phyloP scores from a whole-genome alignment of 2,888 invertebrate species.

The Macrosiphum euphorbiae region DNA sequence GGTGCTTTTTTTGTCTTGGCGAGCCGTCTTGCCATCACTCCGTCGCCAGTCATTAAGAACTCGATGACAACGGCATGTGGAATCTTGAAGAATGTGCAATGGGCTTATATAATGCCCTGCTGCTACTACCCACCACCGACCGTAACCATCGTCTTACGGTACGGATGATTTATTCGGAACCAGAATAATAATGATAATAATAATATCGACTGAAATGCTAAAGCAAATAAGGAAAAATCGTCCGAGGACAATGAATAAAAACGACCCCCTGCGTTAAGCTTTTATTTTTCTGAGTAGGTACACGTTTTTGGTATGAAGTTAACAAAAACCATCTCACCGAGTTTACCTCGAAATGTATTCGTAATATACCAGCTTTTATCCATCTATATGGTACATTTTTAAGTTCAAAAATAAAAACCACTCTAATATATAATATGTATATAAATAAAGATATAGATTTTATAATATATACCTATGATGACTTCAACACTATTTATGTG shows the following conservation, averaged over 20 bases:
- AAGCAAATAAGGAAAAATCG: constrained; percentile 50
- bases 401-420: background rate
- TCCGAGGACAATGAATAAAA: constrained; percentile 38
- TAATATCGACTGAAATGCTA: constrained; percentile 53
- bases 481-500: background rate
- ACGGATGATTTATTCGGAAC: constrained; percentile 57
- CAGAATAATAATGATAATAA: constrained; percentile 38
- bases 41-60: constrained; percentile 55
- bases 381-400: background rate
- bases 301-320: background rate
- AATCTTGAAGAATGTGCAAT: constrained; percentile 46
- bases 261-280: background rate
- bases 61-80: constrained; percentile 58
- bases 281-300: background rate
- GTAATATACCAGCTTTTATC: background rate
- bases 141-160: background rate
- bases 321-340: background rate
- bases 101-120: constrained; percentile 35
- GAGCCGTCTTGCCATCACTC: background rate
- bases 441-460: background rate
- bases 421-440: background rate
- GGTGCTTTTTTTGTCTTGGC: background rate
- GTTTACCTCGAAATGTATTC: background rate
- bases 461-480: background rate
- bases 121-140: background rate